phyloP scores from a whole-genome alignment of 2,797 vertebrate species.

The Neosilurus mollespiculum region DNA sequence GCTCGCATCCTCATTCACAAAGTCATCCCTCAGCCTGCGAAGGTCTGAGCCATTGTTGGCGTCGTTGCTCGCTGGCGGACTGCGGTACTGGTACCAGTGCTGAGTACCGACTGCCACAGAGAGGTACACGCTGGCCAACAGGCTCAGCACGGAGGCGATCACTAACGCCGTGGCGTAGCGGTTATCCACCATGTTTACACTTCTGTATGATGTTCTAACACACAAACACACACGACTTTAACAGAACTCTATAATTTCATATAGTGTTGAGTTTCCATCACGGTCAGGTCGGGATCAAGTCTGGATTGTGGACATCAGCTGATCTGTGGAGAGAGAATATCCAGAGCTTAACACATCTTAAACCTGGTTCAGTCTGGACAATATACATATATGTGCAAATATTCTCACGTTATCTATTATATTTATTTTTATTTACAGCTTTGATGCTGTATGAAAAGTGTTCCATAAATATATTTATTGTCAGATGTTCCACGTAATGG shows the following conservation, averaged over 20 bases:
- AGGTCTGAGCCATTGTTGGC: slow-evolving; percentile 70
- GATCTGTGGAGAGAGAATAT: background rate
- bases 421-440: too few species aligned
- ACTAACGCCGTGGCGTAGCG: slow-evolving; percentile 96
- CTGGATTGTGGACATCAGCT: background rate
- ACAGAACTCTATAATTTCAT: background rate
- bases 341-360: background rate
- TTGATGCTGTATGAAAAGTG: too few species aligned
- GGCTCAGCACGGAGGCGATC: slow-evolving; percentile 92
- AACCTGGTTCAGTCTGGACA: background rate
- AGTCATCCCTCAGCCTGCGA: slow-evolving; percentile 61
- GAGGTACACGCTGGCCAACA: slow-evolving; percentile 92
- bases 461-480: too few species aligned
- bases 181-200: slow-evolving; percentile 85
- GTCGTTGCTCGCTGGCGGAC: slow-evolving; percentile 66
- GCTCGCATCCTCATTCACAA: slow-evolving; percentile 70
- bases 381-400: too few species aligned
- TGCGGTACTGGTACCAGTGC: slow-evolving; percentile 93
- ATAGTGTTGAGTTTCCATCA: background rate
- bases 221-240: background rate
- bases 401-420: background rate
- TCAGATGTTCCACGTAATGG: too few species aligned
- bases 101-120: slow-evolving; percentile 92
- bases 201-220: background rate
- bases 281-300: background rate